A percentile compares a stretch with the other conserved stretches of the same genome.
These are phyloP conservation scores for Corythucha ciliata DNA, from an alignment of 2,888 invertebrate genomes.

Conservation along the genomic window DNA sequence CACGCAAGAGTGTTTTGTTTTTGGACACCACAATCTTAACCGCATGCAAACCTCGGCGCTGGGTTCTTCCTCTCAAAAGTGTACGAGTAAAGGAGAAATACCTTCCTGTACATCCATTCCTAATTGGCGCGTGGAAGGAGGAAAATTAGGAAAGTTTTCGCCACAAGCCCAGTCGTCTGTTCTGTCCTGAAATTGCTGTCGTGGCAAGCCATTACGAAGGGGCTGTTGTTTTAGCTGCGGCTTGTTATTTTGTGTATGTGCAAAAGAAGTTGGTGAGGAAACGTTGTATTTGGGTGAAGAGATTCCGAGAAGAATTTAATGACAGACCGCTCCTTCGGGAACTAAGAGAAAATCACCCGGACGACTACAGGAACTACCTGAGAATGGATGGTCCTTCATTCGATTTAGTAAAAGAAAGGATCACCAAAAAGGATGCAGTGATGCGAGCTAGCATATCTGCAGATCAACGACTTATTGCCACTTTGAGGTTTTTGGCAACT, in stretches of 20 bases:
- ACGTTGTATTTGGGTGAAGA: background rate
- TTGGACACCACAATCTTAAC: too few relatives aligned
- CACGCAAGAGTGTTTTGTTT: too few relatives aligned
- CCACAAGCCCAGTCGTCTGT: too few relatives aligned
- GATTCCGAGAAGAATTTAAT: background rate
- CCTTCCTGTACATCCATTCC: too few relatives aligned
- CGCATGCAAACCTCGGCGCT: too few relatives aligned
- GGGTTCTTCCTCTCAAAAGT: too few relatives aligned
- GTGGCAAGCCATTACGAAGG: background rate
- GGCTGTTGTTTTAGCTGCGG: background rate
- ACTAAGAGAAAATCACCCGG: constrained; percentile 4
- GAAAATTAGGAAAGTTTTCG: too few relatives aligned
- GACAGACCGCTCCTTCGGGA: background rate
- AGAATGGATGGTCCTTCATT: background rate
- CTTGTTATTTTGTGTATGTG: background rate
- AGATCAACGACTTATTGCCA: background rate
- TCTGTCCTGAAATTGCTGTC: constrained; percentile 7
- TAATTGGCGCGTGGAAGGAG: too few relatives aligned
- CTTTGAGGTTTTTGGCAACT: too few relatives aligned
- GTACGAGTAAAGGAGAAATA: too few relatives aligned
- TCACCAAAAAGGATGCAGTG: background rate
- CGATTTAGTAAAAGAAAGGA: background rate
- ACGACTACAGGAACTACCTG: constrained; percentile 3
- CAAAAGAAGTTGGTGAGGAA: background rate
- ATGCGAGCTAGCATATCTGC: background rate